Percentiles rank a stretch among this genome's conserved stretches.
Evolutionary conservation across 2,888 invertebrate species (phyloP).

Genomic region (Drosophila kanekoi): DNA sequence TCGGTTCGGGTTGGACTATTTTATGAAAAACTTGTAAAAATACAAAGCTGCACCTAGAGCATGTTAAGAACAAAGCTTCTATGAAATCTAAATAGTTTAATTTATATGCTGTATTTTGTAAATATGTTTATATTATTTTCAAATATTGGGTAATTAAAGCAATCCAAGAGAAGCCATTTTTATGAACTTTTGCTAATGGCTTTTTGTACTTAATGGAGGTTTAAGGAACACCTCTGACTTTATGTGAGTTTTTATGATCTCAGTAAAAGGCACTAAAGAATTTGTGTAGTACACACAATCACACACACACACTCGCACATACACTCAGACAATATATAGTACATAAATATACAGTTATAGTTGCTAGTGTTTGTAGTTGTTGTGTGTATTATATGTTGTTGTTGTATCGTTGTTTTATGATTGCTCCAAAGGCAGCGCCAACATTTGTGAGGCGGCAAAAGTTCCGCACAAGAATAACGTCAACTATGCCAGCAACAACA

Average conservation of each 20-base stretch:
- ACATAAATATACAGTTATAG: slow-evolving; percentile 65
- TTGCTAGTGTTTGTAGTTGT: slow-evolving; percentile 29
- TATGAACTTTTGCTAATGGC: not conserved
- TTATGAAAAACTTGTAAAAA: no score
- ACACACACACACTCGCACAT: not conserved
- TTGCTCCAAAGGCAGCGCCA: slow-evolving; percentile 54
- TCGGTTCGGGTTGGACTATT: no score
- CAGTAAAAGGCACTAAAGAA: slow-evolving; percentile 23
- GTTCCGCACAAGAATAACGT: slow-evolving; percentile 70
- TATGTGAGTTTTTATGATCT: slow-evolving; percentile 60
- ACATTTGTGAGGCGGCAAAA: slow-evolving; percentile 56
- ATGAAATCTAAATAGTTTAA: no score
- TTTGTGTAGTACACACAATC: slow-evolving; percentile 35
- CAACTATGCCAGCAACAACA: slow-evolving; percentile 63
- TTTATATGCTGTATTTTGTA: no score
- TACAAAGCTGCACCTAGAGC: no score
- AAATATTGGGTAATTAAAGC: no score
- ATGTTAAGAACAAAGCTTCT: no score
- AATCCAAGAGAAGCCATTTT: not conserved
- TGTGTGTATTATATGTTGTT: slow-evolving; percentile 13
- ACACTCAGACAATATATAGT: slow-evolving; percentile 37
- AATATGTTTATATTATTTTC: no score
- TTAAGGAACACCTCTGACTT: slow-evolving; percentile 30
- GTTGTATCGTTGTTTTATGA: slow-evolving; percentile 48
- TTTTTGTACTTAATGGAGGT: not conserved